Evolutionary conservation across 2,113 vertebrate species (phyloP).

Genomic region (Channa argus): DNA sequence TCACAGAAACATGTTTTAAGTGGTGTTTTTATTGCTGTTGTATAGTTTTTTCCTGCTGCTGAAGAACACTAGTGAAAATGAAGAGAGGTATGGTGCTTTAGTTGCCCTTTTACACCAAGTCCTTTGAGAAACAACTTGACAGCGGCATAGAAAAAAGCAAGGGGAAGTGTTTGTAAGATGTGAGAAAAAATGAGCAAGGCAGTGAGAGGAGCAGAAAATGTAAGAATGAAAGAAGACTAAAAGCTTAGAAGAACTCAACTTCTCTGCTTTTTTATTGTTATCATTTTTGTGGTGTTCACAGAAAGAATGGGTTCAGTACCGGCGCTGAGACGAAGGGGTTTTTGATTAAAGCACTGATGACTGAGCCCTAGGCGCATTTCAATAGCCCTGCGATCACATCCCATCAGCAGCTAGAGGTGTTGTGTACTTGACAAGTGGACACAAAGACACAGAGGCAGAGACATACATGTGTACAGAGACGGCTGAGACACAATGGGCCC

Average conservation of each 20-base stretch:
- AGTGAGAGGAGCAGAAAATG: constrained; percentile 38
- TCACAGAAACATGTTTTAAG: constrained; percentile 63
- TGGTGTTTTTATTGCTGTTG: constrained; percentile 47
- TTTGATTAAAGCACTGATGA: constrained; percentile 59
- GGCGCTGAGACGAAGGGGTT: constrained; percentile 42
- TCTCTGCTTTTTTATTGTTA: constrained; percentile 21
- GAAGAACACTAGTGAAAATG: constrained; percentile 59
- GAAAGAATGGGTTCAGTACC: constrained; percentile 22
- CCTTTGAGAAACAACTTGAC: constrained; percentile 69
- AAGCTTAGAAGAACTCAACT: constrained; percentile 22
- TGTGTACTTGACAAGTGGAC: constrained; percentile 54
- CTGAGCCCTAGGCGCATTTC: constrained; percentile 51
- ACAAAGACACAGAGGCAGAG: constrained; percentile 33
- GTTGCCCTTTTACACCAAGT: constrained; percentile 73
- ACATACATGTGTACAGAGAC: constrained; percentile 41
- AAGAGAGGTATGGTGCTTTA: constrained; percentile 57
- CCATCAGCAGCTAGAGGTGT: constrained; percentile 40
- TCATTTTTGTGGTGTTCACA: constrained; percentile 24
- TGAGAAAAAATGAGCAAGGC: constrained; percentile 32
- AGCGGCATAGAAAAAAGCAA: constrained; percentile 47
- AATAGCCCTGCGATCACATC: constrained; percentile 44
- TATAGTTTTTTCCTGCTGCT: constrained; percentile 46
- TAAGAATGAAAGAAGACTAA: constrained; percentile 21
- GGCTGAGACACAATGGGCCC: constrained; percentile 44
- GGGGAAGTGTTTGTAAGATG: constrained; percentile 47